A percentile compares a stretch with the other conserved stretches of the same genome.
Evolutionary conservation across 2,888 invertebrate species (phyloP).

Genomic region (Allygus modestus): DNA sequence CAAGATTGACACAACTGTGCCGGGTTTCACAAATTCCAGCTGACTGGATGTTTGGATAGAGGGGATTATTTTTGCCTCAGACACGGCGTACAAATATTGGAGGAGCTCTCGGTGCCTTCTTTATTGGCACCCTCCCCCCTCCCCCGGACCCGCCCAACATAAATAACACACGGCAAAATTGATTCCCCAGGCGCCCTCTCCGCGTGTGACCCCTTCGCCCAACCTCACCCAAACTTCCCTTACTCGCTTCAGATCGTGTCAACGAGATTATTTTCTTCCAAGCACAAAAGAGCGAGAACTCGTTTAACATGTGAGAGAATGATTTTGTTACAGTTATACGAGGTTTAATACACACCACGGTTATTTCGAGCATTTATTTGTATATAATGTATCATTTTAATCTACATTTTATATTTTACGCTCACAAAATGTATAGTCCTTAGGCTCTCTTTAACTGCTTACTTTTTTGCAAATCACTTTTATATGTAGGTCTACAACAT

Average conservation of each 20-base stretch:
- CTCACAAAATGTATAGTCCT: too few species aligned
- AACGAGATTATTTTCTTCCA: not conserved
- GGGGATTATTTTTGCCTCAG: constrained; percentile 44
- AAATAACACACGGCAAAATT: constrained; percentile 55
- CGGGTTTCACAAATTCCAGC: constrained; percentile 36
- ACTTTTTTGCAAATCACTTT: too few species aligned
- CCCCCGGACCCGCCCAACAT: constrained; percentile 54
- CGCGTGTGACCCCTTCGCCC: not conserved
- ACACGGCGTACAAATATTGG: constrained; percentile 54
- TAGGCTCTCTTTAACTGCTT: too few species aligned
- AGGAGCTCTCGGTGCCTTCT: constrained; percentile 40
- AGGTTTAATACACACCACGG: too few species aligned
- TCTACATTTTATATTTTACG: too few species aligned
- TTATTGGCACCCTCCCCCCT: constrained; percentile 50
- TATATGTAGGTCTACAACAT: too few species aligned
- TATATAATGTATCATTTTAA: too few species aligned
- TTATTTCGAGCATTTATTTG: too few species aligned
- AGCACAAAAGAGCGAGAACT: too few species aligned
- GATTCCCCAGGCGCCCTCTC: constrained; percentile 22
- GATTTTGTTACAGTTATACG: too few species aligned
- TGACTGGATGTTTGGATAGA: constrained; percentile 38
- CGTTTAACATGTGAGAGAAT: too few species aligned
- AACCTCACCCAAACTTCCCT: not conserved
- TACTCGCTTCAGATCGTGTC: not conserved
- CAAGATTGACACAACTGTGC: not conserved